Evolutionary conservation across 1,140 invertebrate species (phyloP).

Genomic region (Caenorhabditis remanei): DNA sequence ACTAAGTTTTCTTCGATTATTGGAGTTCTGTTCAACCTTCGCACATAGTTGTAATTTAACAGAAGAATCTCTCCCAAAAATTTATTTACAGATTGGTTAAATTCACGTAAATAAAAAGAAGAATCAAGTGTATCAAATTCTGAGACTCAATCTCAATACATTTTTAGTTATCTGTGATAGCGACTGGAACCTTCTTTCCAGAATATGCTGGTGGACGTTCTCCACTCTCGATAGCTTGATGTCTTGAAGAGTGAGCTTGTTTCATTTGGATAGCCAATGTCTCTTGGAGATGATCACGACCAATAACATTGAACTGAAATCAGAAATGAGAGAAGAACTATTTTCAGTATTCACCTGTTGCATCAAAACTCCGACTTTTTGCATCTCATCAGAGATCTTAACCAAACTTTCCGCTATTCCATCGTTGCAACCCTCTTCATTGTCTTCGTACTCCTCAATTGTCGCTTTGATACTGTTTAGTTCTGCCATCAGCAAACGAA

Average conservation of each 20-base stretch:
- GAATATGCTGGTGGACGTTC: slow-evolving; percentile 2
- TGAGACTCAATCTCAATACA: neutral
- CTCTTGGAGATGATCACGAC: slow-evolving; percentile 7
- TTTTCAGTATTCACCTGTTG: neutral
- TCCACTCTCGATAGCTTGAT: neutral
- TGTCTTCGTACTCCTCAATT: neutral
- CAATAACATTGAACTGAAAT: slow-evolving; percentile 39
- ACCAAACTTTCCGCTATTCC: neutral
- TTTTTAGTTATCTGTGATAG: slow-evolving; percentile 12
- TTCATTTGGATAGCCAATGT: slow-evolving; percentile 14
- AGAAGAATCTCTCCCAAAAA: no score
- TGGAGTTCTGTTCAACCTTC: no score
- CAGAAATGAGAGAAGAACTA: neutral
- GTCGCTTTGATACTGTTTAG: neutral
- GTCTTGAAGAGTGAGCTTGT: neutral
- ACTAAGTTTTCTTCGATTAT: no score
- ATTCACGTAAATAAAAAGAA: no score
- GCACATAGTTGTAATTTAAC: no score
- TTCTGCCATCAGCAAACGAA: neutral
- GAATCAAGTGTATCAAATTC: neutral
- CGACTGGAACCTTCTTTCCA: neutral
- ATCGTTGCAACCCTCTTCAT: neutral
- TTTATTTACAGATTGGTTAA: no score
- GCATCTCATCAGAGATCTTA: neutral
- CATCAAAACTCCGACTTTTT: neutral